Evolutionary conservation across 2,797 vertebrate species (phyloP).

Genomic region (Euphonia xanthogaster): DNA sequence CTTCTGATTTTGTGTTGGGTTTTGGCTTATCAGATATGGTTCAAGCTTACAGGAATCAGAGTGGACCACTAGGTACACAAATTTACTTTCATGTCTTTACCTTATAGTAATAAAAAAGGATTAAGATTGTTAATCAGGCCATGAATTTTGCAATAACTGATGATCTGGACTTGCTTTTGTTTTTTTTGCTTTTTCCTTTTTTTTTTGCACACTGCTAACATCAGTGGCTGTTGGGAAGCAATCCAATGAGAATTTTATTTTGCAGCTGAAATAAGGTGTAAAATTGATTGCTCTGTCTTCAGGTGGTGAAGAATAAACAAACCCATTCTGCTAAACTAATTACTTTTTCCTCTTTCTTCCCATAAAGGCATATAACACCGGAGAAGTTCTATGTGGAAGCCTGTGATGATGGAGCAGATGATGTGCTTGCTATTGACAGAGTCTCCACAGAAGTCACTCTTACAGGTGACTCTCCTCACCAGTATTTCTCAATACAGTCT

Average conservation of each 20-base stretch:
- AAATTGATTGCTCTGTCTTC: neutral
- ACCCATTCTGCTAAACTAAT: neutral
- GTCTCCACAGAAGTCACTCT: constrained; percentile 93
- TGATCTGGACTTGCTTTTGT: neutral
- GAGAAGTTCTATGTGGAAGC: constrained; percentile 94
- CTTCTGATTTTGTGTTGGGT: neutral
- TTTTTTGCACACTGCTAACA: neutral
- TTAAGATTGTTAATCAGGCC: neutral
- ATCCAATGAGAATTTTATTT: neutral
- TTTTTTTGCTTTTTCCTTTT: neutral
- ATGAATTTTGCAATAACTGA: neutral
- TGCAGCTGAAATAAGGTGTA: neutral
- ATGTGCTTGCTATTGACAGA: constrained; percentile 89
- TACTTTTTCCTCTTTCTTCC: neutral
- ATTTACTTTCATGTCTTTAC: neutral
- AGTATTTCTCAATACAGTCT: neutral
- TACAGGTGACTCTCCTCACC: constrained; percentile 77
- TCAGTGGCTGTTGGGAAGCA: neutral
- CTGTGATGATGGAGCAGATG: constrained; percentile 85
- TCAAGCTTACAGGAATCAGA: neutral
- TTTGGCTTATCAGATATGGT: neutral
- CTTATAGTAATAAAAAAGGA: neutral
- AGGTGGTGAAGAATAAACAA: neutral
- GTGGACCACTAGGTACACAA: neutral
- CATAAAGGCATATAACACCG: constrained; percentile 85